Conservation (phyloP, 64 coral and sea anemone species). For the Hydrozoanthus tunicans region DNA sequence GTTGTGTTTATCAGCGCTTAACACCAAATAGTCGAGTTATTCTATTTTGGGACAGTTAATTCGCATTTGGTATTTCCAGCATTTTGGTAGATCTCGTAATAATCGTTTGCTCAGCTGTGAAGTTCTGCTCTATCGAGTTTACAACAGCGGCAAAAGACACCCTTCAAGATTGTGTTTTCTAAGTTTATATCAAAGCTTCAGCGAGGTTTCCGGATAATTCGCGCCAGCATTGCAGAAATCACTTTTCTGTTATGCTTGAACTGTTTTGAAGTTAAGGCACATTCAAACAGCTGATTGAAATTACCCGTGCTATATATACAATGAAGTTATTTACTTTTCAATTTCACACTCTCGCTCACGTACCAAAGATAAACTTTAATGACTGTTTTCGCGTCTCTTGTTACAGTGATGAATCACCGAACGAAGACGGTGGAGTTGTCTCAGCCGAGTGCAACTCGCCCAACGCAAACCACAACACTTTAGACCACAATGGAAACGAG, state of each 20-base stretch:
- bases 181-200: neutral
- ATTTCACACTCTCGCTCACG: conserved; percentile 51
- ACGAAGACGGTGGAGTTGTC: conserved; percentile 19
- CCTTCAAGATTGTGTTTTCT: conserved; percentile 16
- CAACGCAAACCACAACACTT: neutral
- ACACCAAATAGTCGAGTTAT: conserved; percentile 34
- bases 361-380: conserved; percentile 42
- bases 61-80: conserved; percentile 12
- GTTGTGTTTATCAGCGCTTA: neutral
- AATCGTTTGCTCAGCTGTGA: conserved; percentile 46
- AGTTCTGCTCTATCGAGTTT: conserved; percentile 23
- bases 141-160: conserved; percentile 13
- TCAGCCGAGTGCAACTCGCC: conserved; percentile 8
- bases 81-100: conserved; percentile 14
- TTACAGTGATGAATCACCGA: conserved; percentile 46
- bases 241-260: neutral
- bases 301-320: conserved; percentile 53
- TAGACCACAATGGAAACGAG: conserved; percentile 45
- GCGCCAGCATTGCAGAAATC: neutral
- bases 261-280: conserved; percentile 15
- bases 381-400: neutral
- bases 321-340: conserved; percentile 30
- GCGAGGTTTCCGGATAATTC: neutral
- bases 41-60: conserved; percentile 35
- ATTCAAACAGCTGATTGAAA: conserved; percentile 48